Conservation (phyloP, 2,113 vertebrate genomes). For the Naja naja region DNA sequence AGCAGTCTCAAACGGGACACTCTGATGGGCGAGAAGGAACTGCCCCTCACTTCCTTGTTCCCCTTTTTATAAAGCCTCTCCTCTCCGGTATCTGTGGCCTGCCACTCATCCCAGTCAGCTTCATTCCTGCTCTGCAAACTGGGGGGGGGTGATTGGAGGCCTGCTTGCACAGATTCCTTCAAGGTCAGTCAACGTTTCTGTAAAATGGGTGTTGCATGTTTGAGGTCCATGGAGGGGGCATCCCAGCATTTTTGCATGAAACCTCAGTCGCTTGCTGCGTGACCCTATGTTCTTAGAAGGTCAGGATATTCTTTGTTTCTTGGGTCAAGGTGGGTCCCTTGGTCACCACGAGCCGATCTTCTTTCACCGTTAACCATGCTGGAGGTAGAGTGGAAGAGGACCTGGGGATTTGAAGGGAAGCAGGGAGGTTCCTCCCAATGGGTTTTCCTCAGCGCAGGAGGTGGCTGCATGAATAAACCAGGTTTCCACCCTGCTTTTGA, state of each 20-base stretch:
- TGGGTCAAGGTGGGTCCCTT: neutral
- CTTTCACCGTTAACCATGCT: neutral
- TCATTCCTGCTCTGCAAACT: neutral
- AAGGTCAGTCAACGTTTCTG: neutral
- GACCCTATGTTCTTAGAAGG: neutral
- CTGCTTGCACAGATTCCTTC: neutral
- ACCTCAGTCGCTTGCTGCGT: neutral
- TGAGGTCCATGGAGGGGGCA: neutral
- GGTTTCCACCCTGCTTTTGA: neutral
- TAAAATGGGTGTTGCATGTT: neutral
- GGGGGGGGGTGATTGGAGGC: neutral
- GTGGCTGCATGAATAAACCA: neutral
- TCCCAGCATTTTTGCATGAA: neutral
- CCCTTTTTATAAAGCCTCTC: constrained; percentile 61
- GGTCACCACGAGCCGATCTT: neutral
- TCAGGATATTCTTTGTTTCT: rapidly evolving
- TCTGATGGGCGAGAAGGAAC: constrained; percentile 89
- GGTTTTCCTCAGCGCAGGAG: neutral
- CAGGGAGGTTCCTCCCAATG: neutral
- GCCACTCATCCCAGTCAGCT: no score
- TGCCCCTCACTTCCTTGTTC: constrained; percentile 81
- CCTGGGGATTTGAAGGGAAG: neutral
- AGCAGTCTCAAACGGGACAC: constrained; percentile 92
- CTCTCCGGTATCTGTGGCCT: neutral
- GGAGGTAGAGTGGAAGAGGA: neutral